Percentiles rank a stretch among this genome's conserved stretches.
Conservation (phyloP, 2,113 vertebrate genomes). For the Casuarius casuarius region DNA sequence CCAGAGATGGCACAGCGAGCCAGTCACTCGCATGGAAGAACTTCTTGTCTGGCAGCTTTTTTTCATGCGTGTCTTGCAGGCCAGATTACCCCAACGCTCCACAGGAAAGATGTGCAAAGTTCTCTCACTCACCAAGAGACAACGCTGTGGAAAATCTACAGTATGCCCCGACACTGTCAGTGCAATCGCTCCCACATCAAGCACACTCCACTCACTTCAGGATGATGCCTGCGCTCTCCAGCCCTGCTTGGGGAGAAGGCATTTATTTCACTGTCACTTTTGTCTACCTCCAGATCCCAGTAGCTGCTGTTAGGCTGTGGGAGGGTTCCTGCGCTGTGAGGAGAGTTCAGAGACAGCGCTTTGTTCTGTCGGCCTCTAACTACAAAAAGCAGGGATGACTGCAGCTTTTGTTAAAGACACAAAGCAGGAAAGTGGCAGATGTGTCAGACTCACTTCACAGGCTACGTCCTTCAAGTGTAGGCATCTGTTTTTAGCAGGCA, state of each 20-base stretch:
- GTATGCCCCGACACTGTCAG: background rate
- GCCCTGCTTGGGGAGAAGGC: background rate
- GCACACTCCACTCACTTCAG: background rate
- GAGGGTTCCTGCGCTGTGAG: background rate
- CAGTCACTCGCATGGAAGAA: background rate
- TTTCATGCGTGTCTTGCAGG: background rate
- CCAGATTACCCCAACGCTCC: background rate
- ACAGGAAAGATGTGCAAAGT: background rate
- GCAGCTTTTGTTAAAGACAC: background rate
- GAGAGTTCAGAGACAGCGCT: background rate
- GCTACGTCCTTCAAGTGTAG: background rate
- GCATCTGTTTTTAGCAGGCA: background rate
- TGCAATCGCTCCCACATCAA: background rate
- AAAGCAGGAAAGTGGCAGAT: background rate
- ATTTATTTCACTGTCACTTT: background rate
- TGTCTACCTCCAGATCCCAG: background rate
- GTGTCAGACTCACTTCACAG: background rate
- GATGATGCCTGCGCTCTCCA: background rate
- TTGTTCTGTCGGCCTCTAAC: background rate
- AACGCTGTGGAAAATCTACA: background rate
- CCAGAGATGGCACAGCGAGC: background rate
- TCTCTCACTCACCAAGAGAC: background rate
- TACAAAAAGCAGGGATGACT: background rate
- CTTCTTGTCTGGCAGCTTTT: too few relatives aligned
- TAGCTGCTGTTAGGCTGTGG: background rate